Base-by-base conservation (phyloP, 2,113 vertebrate genomes). In the Jaculus jaculus region DNA sequence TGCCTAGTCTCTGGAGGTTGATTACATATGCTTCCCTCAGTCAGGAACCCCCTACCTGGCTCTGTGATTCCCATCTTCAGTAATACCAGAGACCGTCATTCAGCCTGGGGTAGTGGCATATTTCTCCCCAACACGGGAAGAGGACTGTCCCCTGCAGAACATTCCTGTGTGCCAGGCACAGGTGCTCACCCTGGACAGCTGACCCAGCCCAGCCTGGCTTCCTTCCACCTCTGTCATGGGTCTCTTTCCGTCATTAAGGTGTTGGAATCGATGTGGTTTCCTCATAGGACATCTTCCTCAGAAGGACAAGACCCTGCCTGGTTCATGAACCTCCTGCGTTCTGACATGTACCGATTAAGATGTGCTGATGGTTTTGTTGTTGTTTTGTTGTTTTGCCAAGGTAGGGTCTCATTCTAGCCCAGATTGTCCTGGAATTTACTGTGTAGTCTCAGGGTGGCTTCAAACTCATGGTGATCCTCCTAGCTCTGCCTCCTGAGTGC, bases 201-300 rank as follows among this genome's bases (percentile, higher is more conserved):
- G 12, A 47, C 17, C 32, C 4, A 0, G 2, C 39, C 15, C 15
- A 8, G n/a, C 6, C 42, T 47, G 34, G 24, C 69, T 42, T 73
- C 23, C 32, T 39, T 51, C 84, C 2, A 2, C 47, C 17, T 34
- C 63, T 20, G 0, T 54, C 58, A 34, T 5, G 1, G 0, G 5
- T 11, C 7, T 54, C 69, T 63, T 63, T 32, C 23, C 28, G 39
- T 60, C 58, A 3, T 16, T 34, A 30, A 16, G 2, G 0, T 1
- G 1, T 23, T 2, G 37, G 26, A 28, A 0, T 2, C 1, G 26
- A 42, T 26, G 24, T 28, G 69, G 28, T n/a, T 11, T 21, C 65
- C 42, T 54, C 39, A 72, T n/a, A 12, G 61, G 47, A 65, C 20
- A 0, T 2, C 11, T 5, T 1, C 4, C 2, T 30, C 3, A 6